Evolutionary conservation across 2,797 vertebrate species (phyloP).

Genomic region (Somateria mollissima): DNA sequence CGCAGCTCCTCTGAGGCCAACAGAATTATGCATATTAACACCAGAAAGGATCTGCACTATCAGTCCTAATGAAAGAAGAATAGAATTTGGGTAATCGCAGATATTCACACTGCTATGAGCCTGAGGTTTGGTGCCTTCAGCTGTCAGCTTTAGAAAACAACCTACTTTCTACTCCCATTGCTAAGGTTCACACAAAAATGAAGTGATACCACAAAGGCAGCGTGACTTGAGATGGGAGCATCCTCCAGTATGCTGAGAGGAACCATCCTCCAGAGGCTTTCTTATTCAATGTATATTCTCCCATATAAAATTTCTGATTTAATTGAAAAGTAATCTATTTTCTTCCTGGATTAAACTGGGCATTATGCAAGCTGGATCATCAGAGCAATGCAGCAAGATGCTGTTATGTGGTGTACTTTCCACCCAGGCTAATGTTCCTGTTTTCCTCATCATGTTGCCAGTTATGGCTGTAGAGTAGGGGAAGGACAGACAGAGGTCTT

Average conservation of each 20-base stretch:
- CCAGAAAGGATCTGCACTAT: background rate
- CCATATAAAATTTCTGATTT: background rate
- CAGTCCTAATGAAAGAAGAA: conserved; percentile 14
- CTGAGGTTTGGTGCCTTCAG: background rate
- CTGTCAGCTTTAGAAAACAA: background rate
- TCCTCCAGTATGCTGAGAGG: background rate
- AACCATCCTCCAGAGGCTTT: too few species aligned
- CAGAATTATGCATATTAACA: conserved; percentile 29
- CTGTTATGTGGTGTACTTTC: background rate
- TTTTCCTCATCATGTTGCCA: background rate
- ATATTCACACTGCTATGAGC: background rate
- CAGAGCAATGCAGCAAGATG: background rate
- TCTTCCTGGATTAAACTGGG: background rate
- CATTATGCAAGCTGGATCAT: background rate
- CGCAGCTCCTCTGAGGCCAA: background rate
- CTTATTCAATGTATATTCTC: background rate
- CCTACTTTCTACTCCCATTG: background rate
- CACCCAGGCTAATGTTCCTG: background rate
- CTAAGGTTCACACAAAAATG: background rate
- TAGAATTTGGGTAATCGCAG: background rate
- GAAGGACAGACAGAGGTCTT: background rate
- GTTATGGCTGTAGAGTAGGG: background rate
- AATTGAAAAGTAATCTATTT: background rate
- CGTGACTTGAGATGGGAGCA: background rate
- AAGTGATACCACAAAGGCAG: background rate